phyloP scores from a whole-genome alignment of 2,888 invertebrate genomes.

The Pandemis heparana region DNA sequence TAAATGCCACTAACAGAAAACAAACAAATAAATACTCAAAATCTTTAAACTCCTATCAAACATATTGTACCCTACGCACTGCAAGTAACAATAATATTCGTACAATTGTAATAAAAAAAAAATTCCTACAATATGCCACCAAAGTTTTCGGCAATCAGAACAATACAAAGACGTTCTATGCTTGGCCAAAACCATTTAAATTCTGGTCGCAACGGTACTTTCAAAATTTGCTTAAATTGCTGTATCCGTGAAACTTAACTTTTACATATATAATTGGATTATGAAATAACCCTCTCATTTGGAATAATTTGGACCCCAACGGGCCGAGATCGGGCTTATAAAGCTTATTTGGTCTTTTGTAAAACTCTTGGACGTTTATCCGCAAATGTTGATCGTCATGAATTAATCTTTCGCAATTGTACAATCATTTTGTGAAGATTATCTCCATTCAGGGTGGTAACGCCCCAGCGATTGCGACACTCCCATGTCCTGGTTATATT shows the following conservation, averaged over 20 bases:
- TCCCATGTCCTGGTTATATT: background rate
- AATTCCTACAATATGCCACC: no score
- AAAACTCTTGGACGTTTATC: constrained; percentile 5
- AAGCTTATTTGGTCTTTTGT: constrained; percentile 6
- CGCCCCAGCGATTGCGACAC: background rate
- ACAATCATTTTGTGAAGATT: background rate
- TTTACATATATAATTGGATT: constrained; percentile 18
- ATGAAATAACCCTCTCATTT: constrained; percentile 3
- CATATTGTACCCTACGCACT: no score
- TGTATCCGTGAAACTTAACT: background rate
- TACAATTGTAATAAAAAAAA: background rate
- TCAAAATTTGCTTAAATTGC: background rate
- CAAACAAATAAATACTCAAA: no score
- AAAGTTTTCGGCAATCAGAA: background rate
- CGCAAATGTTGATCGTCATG: constrained; percentile 2
- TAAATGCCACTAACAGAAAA: no score
- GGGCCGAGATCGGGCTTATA: background rate
- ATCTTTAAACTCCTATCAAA: no score
- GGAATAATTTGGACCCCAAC: constrained; percentile 1
- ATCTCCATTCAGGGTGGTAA: background rate
- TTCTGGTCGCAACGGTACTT: background rate
- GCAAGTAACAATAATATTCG: no score
- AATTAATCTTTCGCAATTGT: constrained; percentile 6
- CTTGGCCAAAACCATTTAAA: background rate
- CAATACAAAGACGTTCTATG: constrained; percentile 2